Percentiles rank a stretch among this genome's conserved stretches.
These are phyloP conservation scores for Folsomia candida DNA, from an alignment of 2,888 invertebrate species.

Conservation along the genomic window DNA sequence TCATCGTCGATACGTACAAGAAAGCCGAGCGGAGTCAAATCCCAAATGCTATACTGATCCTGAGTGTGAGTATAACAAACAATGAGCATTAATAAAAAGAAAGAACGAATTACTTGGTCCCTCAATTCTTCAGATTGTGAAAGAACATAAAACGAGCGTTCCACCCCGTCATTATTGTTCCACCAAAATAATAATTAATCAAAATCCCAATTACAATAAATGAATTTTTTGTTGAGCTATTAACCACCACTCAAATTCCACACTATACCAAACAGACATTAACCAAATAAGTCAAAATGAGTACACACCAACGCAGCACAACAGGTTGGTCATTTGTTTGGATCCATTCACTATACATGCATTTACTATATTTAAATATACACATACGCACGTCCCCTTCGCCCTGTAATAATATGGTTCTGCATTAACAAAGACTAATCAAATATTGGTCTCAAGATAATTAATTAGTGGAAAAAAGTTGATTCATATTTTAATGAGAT, in stretches of 20 bases:
- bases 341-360: no score
- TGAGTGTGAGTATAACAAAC: not conserved
- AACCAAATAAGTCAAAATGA: not conserved
- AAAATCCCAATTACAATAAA: conserved; percentile 50
- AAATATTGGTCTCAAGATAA: not conserved
- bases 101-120: not conserved
- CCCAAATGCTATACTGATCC: no score
- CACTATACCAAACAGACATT: not conserved
- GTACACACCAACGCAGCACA: not conserved
- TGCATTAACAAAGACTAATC: no score
- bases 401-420: no score
- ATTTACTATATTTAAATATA: no score
- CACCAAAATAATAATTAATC: conserved; percentile 50
- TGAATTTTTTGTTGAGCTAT: conserved; percentile 35
- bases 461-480: not conserved
- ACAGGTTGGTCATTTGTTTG: no score
- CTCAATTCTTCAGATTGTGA: not conserved
- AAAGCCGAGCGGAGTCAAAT: not conserved
- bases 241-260: conserved; percentile 15
- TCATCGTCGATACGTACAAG: not conserved
- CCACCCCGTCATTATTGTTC: conserved; percentile 48
- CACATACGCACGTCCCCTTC: no score
- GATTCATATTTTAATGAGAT: not conserved
- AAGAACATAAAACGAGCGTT: conserved; percentile 28
- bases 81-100: not conserved